A percentile compares a stretch with the other conserved stretches of the same genome.
Conservation (phyloP, 2,797 vertebrate species). For the Emys orbicularis region DNA sequence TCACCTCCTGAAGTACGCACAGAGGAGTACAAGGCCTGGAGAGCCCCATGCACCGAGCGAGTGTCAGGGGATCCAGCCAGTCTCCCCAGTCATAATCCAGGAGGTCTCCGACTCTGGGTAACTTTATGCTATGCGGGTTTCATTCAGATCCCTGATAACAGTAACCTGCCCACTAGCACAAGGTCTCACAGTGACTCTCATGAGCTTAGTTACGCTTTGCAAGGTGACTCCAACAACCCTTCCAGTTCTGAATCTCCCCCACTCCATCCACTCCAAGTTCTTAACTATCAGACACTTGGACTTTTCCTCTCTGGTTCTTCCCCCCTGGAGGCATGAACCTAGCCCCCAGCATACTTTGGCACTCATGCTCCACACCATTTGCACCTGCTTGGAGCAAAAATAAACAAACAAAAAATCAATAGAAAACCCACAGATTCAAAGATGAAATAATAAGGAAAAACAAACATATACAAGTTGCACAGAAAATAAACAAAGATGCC, state of each 20-base stretch:
- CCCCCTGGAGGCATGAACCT: background rate
- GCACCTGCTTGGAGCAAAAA: background rate
- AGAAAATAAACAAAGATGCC: background rate
- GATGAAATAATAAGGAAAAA: background rate
- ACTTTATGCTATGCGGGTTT: background rate
- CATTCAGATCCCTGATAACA: background rate
- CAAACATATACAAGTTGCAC: background rate
- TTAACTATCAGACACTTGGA: background rate
- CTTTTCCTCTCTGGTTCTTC: background rate
- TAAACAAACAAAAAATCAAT: background rate
- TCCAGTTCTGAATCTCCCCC: background rate
- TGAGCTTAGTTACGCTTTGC: background rate
- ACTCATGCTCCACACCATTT: background rate
- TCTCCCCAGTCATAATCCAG: too few species aligned
- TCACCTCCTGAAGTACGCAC: too few species aligned
- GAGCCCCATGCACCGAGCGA: too few species aligned
- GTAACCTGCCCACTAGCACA: background rate
- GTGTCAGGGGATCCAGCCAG: too few species aligned
- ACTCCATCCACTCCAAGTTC: background rate
- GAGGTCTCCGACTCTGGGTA: too few species aligned
- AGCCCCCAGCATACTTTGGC: background rate
- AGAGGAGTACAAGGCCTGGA: too few species aligned
- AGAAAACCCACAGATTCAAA: background rate
- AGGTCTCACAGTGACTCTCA: background rate
- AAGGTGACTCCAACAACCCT: background rate